Percentiles rank a stretch among this genome's conserved stretches.
Conservation (phyloP, 2,888 invertebrate genomes). For the Synanthedon tipuliformis region DNA sequence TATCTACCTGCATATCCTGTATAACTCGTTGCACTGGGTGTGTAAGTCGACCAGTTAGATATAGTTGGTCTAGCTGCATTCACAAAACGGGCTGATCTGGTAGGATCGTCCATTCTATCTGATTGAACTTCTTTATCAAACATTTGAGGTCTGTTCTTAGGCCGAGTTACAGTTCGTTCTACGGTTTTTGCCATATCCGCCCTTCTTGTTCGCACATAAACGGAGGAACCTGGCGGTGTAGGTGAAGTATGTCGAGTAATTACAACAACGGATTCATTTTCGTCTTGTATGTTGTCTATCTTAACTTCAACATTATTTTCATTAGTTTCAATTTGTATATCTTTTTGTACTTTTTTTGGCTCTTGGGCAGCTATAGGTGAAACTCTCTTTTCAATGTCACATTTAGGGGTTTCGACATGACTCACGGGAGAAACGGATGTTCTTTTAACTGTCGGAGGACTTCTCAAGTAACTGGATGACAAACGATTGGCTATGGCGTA, state of each 20-base stretch:
- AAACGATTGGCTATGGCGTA: conserved; percentile 55
- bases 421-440: conserved; percentile 48
- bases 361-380: conserved; percentile 26
- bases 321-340: conserved; percentile 13
- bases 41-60: conserved; percentile 74
- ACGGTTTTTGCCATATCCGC: conserved; percentile 79
- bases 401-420: conserved; percentile 26
- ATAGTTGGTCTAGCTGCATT: conserved; percentile 70
- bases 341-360: conserved; percentile 14
- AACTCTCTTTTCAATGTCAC: conserved; percentile 27
- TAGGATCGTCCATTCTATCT: conserved; percentile 77
- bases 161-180: conserved; percentile 75
- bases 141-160: conserved; percentile 68
- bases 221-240: conserved; percentile 75
- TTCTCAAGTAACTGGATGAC: conserved; percentile 52
- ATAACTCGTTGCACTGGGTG: conserved; percentile 50
- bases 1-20: conserved; percentile 61
- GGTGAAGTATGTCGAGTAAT: conserved; percentile 84
- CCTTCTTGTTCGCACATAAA: conserved; percentile 74
- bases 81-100: conserved; percentile 73
- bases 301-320: conserved; percentile 16
- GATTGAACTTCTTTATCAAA: conserved; percentile 81
- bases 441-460: conserved; percentile 47
- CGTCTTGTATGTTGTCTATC: conserved; percentile 18
- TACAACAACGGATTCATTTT: conserved; percentile 68